Evolutionary conservation across 2,797 vertebrate genomes (phyloP).

Genomic region (Echiichthys vipera): DNA sequence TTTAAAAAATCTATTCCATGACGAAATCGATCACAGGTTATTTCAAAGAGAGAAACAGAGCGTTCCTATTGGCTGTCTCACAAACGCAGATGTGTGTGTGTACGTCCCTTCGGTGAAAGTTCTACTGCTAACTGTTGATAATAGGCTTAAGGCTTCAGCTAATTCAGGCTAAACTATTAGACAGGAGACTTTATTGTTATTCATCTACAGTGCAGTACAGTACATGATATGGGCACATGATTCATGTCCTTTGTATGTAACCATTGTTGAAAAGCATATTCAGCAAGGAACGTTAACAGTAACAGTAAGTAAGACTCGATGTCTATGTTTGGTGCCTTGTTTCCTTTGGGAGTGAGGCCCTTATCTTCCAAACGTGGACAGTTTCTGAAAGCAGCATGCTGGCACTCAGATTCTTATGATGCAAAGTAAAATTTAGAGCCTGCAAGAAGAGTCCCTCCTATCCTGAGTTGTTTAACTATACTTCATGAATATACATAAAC

Average conservation of each 20-base stretch:
- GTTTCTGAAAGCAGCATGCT: slow-evolving; percentile 12
- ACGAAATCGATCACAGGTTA: too few relatives aligned
- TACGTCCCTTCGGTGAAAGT: too few relatives aligned
- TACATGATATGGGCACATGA: too few relatives aligned
- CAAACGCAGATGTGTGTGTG: too few relatives aligned
- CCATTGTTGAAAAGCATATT: neutral
- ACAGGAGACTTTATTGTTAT: too few relatives aligned
- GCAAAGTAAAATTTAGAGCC: neutral
- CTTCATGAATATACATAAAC: neutral
- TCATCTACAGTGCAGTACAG: too few relatives aligned
- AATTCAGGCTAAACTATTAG: too few relatives aligned
- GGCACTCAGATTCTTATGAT: neutral
- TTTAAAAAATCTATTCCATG: too few relatives aligned
- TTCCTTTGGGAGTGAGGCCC: neutral
- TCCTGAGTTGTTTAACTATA: neutral
- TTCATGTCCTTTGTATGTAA: neutral
- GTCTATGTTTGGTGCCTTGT: neutral
- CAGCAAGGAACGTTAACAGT: neutral
- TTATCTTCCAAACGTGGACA: neutral
- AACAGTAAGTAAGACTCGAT: neutral
- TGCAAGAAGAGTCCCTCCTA: neutral
- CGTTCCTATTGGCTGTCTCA: too few relatives aligned
- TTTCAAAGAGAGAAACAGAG: too few relatives aligned
- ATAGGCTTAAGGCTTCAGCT: too few relatives aligned
- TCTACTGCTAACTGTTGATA: too few relatives aligned